Percentiles rank a stretch among this genome's conserved stretches.
phyloP scores from a whole-genome alignment of 1,140 invertebrate genomes.

The Wasmannia auropunctata region DNA sequence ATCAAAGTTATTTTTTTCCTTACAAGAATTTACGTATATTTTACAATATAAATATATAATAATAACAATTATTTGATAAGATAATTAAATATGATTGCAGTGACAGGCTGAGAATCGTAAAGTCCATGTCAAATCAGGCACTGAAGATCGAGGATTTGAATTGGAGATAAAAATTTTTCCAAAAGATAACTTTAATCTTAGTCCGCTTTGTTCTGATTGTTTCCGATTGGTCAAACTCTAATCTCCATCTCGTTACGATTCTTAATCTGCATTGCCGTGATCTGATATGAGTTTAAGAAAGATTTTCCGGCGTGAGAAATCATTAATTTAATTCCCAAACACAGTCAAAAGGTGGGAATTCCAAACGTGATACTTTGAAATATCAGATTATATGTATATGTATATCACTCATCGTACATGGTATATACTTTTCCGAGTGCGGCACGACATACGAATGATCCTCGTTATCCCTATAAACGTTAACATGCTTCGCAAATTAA shows the following conservation, averaged over 20 bases:
- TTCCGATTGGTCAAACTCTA: background rate
- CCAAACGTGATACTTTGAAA: background rate
- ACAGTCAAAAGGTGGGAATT: background rate
- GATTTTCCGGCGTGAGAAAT: background rate
- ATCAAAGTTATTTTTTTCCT: background rate
- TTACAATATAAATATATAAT: background rate
- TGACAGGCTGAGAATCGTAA: background rate
- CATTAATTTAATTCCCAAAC: background rate
- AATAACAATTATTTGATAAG: background rate
- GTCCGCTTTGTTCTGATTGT: background rate
- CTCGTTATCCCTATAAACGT: constrained; percentile 22
- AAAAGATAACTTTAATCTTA: background rate
- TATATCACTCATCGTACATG: background rate
- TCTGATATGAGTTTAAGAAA: background rate
- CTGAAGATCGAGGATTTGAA: background rate
- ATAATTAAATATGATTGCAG: background rate
- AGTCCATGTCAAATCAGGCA: background rate
- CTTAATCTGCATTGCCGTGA: background rate
- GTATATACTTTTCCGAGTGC: constrained; percentile 7
- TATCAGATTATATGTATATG: background rate
- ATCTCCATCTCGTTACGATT: background rate
- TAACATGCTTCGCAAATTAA: constrained; percentile 11
- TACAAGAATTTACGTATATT: background rate
- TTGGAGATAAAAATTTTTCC: background rate
- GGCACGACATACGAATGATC: constrained; percentile 16